phyloP scores from a whole-genome alignment of 2,888 invertebrate species.

The Philereme vetulata region DNA sequence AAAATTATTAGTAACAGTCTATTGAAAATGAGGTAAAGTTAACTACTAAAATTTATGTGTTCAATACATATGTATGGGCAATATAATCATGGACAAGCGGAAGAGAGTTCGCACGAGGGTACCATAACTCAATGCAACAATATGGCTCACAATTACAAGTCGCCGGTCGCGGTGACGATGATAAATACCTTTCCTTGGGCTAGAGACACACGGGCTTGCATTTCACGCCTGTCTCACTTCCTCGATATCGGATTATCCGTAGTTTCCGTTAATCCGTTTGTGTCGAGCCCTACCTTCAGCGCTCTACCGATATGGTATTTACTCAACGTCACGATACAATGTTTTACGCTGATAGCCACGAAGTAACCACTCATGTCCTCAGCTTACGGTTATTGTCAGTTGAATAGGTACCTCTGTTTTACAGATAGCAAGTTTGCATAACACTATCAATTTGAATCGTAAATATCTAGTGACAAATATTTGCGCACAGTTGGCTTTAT shows the following conservation, averaged over 20 bases:
- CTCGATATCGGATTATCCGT: constrained; percentile 41
- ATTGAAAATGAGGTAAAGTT: constrained; percentile 29
- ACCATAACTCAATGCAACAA: constrained; percentile 78
- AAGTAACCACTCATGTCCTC: constrained; percentile 18
- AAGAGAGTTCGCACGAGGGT: constrained; percentile 62
- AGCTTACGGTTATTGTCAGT: constrained; percentile 12
- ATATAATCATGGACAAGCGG: constrained; percentile 56
- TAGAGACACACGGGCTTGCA: constrained; percentile 58
- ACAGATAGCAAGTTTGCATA: constrained; percentile 23
- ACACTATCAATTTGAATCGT: constrained; percentile 20
- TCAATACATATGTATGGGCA: constrained; percentile 36
- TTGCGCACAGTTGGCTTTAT: constrained; percentile 20
- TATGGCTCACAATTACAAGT: constrained; percentile 80
- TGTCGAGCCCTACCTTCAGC: constrained; percentile 30
- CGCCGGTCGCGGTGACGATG: constrained; percentile 74
- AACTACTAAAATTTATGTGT: constrained; percentile 36
- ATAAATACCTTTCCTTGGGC: constrained; percentile 76
- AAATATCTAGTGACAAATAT: constrained; percentile 27
- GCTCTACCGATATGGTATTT: constrained; percentile 27
- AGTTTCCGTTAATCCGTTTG: constrained; percentile 40
- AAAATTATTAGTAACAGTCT: constrained; percentile 32
- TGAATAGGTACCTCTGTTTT: constrained; percentile 15
- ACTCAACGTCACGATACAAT: constrained; percentile 21
- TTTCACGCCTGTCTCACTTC: constrained; percentile 43
- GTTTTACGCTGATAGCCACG: constrained; percentile 12